A percentile compares a stretch with the other conserved stretches of the same genome.
phyloP scores from a whole-genome alignment of 2,888 invertebrate genomes.

The Scelioninae gen. 1 region DNA sequence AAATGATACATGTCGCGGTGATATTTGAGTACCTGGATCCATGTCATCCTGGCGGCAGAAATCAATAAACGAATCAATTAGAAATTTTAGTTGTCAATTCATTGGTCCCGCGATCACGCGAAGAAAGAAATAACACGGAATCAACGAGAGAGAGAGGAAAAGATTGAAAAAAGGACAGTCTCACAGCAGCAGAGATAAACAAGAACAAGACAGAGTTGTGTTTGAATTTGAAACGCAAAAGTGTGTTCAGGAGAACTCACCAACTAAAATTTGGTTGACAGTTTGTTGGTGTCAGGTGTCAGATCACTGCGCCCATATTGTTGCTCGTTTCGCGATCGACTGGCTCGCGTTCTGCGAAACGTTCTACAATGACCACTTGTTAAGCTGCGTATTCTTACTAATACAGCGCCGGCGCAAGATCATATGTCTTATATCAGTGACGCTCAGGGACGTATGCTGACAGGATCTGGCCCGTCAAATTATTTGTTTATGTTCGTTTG shows the following conservation, averaged over 20 bases:
- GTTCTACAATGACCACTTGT: constrained; percentile 80
- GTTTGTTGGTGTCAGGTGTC: constrained; percentile 18
- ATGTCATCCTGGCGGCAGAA: constrained; percentile 75
- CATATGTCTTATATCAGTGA: too few relatives aligned
- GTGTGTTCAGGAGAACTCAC: constrained; percentile 14
- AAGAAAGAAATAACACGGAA: background rate
- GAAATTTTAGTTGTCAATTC: constrained; percentile 6
- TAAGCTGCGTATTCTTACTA: constrained; percentile 71
- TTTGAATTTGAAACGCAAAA: too few relatives aligned
- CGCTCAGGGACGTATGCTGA: constrained; percentile 3
- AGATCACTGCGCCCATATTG: constrained; percentile 33
- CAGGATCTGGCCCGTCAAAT: too few relatives aligned
- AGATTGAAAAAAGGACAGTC: background rate
- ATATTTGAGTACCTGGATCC: constrained; percentile 78
- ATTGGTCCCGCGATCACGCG: background rate
- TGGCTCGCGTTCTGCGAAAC: constrained; percentile 77
- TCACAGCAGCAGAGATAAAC: too few relatives aligned
- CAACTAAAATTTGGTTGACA: constrained; percentile 1
- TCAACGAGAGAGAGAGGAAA: background rate
- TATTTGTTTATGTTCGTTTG: too few relatives aligned
- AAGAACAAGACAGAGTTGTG: too few relatives aligned
- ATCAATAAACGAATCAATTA: constrained; percentile 64
- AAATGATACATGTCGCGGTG: constrained; percentile 5
- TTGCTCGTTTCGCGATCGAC: constrained; percentile 68
- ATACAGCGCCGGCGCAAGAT: background rate